Evolutionary conservation across 2,797 vertebrate genomes (phyloP).

Genomic region (Neostethus bicornis): DNA sequence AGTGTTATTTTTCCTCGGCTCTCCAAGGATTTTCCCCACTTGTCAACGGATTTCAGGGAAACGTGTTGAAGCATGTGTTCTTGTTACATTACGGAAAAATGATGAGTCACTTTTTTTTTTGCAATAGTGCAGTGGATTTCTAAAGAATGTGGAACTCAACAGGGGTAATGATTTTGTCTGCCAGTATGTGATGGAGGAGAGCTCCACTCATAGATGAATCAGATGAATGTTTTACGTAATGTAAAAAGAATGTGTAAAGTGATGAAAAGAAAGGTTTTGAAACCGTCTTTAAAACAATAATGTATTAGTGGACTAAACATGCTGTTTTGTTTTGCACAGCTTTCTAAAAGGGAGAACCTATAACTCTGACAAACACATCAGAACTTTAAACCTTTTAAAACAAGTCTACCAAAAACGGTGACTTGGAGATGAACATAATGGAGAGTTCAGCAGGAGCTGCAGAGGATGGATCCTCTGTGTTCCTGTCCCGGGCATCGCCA

Average conservation of each 20-base stretch:
- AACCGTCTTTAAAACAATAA: constrained; percentile 8
- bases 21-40: not conserved
- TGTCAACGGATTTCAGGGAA: not conserved
- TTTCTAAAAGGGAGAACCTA: constrained; percentile 51
- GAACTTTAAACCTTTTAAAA: constrained; percentile 31
- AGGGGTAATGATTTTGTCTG: not conserved
- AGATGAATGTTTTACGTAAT: no score
- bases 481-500: no score
- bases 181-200: not conserved
- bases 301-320: constrained; percentile 43
- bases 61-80: not conserved
- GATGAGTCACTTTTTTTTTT: not conserved
- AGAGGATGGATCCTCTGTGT: no score
- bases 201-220: not conserved
- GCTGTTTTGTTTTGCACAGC: constrained; percentile 42
- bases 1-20: not conserved
- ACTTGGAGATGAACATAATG: constrained; percentile 46
- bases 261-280: not conserved
- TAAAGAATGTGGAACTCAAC: not conserved
- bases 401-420: constrained; percentile 23
- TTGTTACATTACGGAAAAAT: not conserved
- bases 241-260: not conserved
- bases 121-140: not conserved
- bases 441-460: constrained; percentile 46
- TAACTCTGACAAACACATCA: constrained; percentile 61